These are phyloP conservation scores for Tetrax tetrax DNA, from an alignment of 2,113 vertebrate species.

Conservation along the genomic window DNA sequence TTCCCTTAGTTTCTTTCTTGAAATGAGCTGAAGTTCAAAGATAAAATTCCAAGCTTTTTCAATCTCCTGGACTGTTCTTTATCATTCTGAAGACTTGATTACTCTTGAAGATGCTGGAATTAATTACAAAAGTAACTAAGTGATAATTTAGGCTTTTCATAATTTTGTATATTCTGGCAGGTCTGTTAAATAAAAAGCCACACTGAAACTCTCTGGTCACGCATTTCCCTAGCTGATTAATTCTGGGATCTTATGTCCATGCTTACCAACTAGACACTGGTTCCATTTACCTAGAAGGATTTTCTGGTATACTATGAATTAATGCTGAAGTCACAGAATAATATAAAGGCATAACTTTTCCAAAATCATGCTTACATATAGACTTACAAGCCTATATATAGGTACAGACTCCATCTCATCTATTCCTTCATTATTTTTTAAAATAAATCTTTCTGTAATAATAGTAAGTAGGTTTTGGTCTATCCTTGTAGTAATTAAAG, in stretches of 20 bases:
- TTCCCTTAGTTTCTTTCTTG: not conserved
- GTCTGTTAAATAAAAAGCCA: not conserved
- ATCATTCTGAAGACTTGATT: not conserved
- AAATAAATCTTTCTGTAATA: not conserved
- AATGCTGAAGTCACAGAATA: not conserved
- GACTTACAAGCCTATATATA: not conserved
- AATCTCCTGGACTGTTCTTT: not conserved
- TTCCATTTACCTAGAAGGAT: not conserved
- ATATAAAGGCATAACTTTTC: not conserved
- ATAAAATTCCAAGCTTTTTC: not conserved
- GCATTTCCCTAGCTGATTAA: not conserved
- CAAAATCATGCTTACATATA: not conserved
- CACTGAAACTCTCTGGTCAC: not conserved
- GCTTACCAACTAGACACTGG: not conserved
- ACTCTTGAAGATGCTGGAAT: not conserved
- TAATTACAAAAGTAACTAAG: not conserved
- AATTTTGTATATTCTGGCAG: not conserved
- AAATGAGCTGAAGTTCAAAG: not conserved
- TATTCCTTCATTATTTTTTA: rapidly evolving
- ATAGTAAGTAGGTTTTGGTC: not conserved
- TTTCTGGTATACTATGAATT: not conserved
- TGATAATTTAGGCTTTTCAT: not conserved
- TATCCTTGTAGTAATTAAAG: not conserved
- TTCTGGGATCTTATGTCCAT: not conserved
- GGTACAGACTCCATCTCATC: not conserved